Evolutionary conservation across 2,113 vertebrate species (phyloP).

Genomic region (Scolopax mira): DNA sequence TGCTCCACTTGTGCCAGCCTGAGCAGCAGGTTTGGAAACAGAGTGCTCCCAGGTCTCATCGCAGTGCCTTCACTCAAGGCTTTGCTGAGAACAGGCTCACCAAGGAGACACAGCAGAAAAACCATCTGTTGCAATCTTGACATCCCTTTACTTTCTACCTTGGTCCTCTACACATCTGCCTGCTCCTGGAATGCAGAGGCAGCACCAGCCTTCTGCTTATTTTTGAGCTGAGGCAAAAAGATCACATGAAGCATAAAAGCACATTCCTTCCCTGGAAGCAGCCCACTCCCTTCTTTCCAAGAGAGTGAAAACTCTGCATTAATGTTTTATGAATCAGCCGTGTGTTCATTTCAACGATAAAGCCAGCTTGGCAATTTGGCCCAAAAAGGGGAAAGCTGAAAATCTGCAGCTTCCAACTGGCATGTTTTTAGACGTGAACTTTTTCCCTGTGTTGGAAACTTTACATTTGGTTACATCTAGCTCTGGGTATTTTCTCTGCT

Average conservation of each 20-base stretch:
- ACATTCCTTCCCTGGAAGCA: slow-evolving; percentile 40
- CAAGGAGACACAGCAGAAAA: not conserved
- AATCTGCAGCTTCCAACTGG: slow-evolving; percentile 1
- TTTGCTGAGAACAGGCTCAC: not conserved
- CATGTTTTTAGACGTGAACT: not conserved
- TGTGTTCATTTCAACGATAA: slow-evolving; percentile 32
- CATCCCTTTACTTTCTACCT: not conserved
- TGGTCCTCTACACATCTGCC: not conserved
- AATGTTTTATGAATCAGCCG: slow-evolving; percentile 53
- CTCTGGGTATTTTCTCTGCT: not conserved
- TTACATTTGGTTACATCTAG: not conserved
- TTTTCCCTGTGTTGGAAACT: not conserved
- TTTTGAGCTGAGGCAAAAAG: not conserved
- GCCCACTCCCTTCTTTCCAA: slow-evolving; percentile 19
- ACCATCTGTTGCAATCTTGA: not conserved
- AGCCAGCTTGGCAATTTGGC: slow-evolving; percentile 44
- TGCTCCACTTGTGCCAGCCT: not conserved
- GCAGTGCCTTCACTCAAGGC: not conserved
- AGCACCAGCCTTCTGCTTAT: slow-evolving; percentile 1
- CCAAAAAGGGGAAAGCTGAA: slow-evolving; percentile 12
- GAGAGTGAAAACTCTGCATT: slow-evolving; percentile 2
- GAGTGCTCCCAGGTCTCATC: rapidly evolving
- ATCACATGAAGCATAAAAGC: slow-evolving; percentile 34
- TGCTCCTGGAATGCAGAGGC: not conserved
- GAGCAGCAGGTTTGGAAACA: not conserved